Evolutionary conservation across 2,888 invertebrate species (phyloP).

Genomic region (Steinernema carpocapsae): DNA sequence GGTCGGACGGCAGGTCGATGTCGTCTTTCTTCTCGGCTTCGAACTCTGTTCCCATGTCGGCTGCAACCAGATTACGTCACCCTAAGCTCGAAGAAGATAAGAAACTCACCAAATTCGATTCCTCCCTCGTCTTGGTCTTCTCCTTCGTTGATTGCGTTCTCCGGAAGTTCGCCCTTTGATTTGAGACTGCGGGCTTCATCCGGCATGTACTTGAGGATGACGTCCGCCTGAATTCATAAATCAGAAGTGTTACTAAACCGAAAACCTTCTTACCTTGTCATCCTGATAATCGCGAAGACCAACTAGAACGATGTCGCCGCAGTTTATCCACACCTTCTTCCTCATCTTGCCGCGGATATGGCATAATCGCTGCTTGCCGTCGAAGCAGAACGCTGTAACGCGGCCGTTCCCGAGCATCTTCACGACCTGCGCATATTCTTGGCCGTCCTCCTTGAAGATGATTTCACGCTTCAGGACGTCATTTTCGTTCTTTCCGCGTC

Average conservation of each 20-base stretch:
- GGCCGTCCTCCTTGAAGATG: constrained; percentile 94
- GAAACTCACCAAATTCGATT: constrained; percentile 53
- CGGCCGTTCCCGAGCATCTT: constrained; percentile 99
- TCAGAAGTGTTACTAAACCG: not conserved
- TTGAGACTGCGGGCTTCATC: constrained; percentile 98
- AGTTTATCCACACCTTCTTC: constrained; percentile 74
- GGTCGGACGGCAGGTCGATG: constrained; percentile 5
- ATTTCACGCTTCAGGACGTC: constrained; percentile 98
- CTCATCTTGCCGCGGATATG: constrained; percentile 82
- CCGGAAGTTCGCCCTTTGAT: constrained; percentile 97
- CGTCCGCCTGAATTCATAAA: constrained; percentile 83
- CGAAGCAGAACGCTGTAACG: constrained; percentile 98
- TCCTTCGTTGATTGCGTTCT: constrained; percentile 76
- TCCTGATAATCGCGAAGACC: constrained; percentile 91
- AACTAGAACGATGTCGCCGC: constrained; percentile 97
- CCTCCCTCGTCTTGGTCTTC: constrained; percentile 67
- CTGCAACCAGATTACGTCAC: not conserved
- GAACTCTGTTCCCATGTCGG: constrained; percentile 13
- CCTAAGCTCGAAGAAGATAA: not conserved
- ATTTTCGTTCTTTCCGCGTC: constrained; percentile 99
- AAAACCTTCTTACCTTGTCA: constrained; percentile 68
- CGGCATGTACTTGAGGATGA: constrained; percentile 96
- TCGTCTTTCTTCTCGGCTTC: constrained; percentile 20
- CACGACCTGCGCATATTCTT: constrained; percentile 97
- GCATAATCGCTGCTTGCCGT: constrained; percentile 95